Evolutionary conservation across 2,797 vertebrate species (phyloP), one percentile per base, ranked within the genome.

Genomic region (Diglossa cyanea): DNA sequence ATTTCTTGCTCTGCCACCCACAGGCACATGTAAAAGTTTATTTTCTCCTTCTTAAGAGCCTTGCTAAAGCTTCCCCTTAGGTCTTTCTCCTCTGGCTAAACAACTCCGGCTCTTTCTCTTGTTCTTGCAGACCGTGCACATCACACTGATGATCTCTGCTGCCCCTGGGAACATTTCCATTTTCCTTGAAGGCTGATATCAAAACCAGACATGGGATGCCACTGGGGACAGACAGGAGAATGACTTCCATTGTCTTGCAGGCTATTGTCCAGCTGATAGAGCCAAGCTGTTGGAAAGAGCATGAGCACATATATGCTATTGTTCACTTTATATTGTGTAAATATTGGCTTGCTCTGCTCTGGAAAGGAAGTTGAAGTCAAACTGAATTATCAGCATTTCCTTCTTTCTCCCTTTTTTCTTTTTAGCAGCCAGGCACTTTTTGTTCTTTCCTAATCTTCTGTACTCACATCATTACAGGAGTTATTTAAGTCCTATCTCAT

Each of bases 341-440:
- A 20, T 37, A 8, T 35, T 77, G 39, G 63, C 21, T 72, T 75
- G 25, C 61, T 92, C 67, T 76, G 24, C 57, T 80, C 79, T 78
- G 42, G 42, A 57, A 85, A 94, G 66, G 88, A 91, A 91, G 53
- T 60, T 82, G 55, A 86, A 93, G 53, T 87, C 78, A 71, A 53
- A 74, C 6, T 73, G 57, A 77, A 80, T 86, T 73, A 77, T 50
- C 75, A 86, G 12, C 35, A n/a, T 57, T 77, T 87, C 23, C 42
- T 65, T 31, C 1, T 71, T 82, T 89, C 18, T 70, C 19, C 8
- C 2, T 10, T 70, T 76, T 88, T 60, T 35, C 26, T 50, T 31
- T 66, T 79, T 76, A 79, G 33, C 48, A 85, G 15, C 23, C 61
- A 94, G 39, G 17, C 17, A 68, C 11, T 81, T 93, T 45, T 75